Percentiles rank a stretch among this genome's conserved stretches.
phyloP scores from a whole-genome alignment of 2,888 invertebrate genomes.

The Deroplatys truncata region DNA sequence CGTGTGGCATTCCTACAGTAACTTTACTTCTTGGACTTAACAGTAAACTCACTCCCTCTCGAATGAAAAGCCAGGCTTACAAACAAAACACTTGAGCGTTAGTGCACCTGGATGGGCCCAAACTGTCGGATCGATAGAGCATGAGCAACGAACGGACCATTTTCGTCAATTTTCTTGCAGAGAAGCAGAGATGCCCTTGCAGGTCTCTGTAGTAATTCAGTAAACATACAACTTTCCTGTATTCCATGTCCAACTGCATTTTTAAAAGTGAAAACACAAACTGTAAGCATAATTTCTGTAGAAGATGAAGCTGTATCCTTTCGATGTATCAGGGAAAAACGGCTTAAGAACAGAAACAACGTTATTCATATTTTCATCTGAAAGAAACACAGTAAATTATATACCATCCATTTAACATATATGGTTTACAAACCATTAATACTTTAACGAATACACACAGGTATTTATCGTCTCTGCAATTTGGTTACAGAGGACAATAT shows the following conservation, averaged over 20 bases:
- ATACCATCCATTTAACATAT: too few relatives aligned
- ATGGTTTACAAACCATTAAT: too few relatives aligned
- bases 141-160: background rate
- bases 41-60: background rate
- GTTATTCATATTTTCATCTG: too few relatives aligned
- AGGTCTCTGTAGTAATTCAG: background rate
- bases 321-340: background rate
- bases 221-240: too few relatives aligned
- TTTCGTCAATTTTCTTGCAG: background rate
- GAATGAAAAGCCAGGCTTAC: background rate
- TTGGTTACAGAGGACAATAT: too few relatives aligned
- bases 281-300: too few relatives aligned
- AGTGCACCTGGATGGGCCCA: background rate
- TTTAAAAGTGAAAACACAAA: background rate
- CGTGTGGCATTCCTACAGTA: too few relatives aligned
- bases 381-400: too few relatives aligned
- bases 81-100: background rate
- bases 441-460: too few relatives aligned
- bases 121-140: background rate
- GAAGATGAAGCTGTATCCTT: too few relatives aligned
- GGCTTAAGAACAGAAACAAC: background rate
- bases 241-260: background rate
- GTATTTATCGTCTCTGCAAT: too few relatives aligned
- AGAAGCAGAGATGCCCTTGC: background rate
- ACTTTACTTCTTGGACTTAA: too few relatives aligned